Conservation (phyloP, 2,888 invertebrate species). For the Tipula lateralis region DNA sequence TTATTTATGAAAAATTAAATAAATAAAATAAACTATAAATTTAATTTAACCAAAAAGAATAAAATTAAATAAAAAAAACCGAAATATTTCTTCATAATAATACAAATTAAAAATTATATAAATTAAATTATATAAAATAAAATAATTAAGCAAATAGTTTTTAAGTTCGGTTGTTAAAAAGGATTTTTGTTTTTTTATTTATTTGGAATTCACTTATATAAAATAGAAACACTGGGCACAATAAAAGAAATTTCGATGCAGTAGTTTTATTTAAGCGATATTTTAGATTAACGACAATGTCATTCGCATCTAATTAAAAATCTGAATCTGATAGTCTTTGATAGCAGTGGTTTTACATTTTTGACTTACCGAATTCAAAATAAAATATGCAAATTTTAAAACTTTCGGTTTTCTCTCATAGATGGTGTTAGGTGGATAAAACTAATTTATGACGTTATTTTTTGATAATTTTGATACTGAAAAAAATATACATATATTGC, state of each 20-base stretch:
- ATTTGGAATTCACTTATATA: conserved; percentile 6
- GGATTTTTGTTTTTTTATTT: neutral
- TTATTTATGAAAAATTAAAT: conserved; percentile 2
- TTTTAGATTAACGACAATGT: too few relatives aligned
- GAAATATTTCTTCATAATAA: neutral
- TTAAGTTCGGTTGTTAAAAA: neutral
- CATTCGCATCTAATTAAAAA: too few relatives aligned
- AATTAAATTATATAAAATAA: neutral
- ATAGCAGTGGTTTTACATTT: too few relatives aligned
- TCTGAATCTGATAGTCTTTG: too few relatives aligned
- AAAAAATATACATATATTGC: too few relatives aligned
- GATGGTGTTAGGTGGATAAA: too few relatives aligned
- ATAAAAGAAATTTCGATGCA: neutral
- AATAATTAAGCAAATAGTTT: neutral
- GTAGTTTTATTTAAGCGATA: neutral
- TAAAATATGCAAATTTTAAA: too few relatives aligned
- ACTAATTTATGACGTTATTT: too few relatives aligned
- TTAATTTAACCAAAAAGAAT: neutral
- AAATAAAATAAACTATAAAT: neutral
- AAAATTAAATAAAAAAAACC: neutral
- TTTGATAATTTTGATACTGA: too few relatives aligned
- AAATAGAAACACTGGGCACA: neutral
- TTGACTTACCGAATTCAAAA: too few relatives aligned
- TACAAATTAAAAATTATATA: neutral
- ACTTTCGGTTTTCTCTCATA: too few relatives aligned